Conservation (phyloP, 2,113 vertebrate species). For the Bombycilla garrulus region DNA sequence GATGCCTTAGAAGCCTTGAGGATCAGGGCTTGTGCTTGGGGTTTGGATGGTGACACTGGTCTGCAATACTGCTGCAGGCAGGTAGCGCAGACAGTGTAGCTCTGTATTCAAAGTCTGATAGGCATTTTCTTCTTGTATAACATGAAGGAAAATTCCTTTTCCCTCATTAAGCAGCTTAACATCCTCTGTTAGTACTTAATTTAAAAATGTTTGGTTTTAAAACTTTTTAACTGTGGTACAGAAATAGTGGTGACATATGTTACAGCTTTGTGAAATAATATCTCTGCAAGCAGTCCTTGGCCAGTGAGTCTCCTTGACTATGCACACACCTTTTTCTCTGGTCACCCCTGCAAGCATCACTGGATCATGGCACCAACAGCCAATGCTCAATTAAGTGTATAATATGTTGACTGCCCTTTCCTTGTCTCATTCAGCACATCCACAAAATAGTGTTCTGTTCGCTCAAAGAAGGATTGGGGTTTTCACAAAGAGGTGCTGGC, state of each 20-base stretch:
- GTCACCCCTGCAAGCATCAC: rapidly evolving
- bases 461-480: neutral
- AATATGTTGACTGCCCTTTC: neutral
- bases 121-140: neutral
- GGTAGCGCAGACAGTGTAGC: too few relatives aligned
- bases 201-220: neutral
- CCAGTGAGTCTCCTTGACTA: neutral
- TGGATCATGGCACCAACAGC: neutral
- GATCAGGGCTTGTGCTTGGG: neutral
- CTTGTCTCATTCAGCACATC: neutral
- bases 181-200: neutral
- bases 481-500: neutral
- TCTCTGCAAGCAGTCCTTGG: neutral
- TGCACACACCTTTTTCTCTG: neutral
- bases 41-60: neutral
- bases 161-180: neutral
- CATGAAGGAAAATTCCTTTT: neutral
- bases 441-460: neutral
- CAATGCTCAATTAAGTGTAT: neutral
- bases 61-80: neutral
- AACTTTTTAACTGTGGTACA: neutral
- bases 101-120: neutral
- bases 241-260: rapidly evolving
- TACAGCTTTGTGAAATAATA: neutral
- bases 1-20: neutral